Evolutionary conservation across 2,888 invertebrate genomes (phyloP).

Genomic region (Trissolcus brochymenae): DNA sequence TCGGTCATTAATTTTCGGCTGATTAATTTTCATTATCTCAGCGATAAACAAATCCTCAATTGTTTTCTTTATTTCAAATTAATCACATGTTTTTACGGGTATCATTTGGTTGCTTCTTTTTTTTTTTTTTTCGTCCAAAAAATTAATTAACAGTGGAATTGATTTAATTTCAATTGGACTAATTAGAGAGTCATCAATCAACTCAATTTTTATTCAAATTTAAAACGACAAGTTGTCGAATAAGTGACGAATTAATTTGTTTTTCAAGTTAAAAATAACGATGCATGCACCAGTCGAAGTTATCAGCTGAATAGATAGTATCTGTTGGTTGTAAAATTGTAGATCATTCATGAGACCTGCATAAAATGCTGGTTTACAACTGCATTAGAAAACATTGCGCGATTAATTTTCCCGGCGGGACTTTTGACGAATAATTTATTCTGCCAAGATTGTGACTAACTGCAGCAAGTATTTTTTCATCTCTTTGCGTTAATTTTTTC

Average conservation of each 20-base stretch:
- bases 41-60: too few species aligned
- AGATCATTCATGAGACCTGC: slow-evolving; percentile 19
- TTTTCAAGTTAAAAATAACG: background rate
- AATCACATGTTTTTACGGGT: too few species aligned
- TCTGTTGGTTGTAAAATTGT: slow-evolving; percentile 17
- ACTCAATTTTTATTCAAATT: too few species aligned
- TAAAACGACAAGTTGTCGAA: slow-evolving; percentile 9
- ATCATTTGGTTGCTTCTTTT: too few species aligned
- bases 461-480: slow-evolving; percentile 36
- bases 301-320: slow-evolving; percentile 23
- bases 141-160: too few species aligned
- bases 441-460: slow-evolving; percentile 19
- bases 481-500: slow-evolving; percentile 29
- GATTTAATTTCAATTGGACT: too few species aligned
- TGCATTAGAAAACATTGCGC: slow-evolving; percentile 37
- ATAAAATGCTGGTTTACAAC: slow-evolving; percentile 29
- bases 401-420: slow-evolving; percentile 36
- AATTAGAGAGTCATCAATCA: too few species aligned
- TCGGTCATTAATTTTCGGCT: too few species aligned
- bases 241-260: background rate
- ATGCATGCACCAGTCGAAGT: slow-evolving; percentile 1
- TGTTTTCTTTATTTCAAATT: too few species aligned
- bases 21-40: too few species aligned
- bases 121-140: too few species aligned
- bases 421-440: slow-evolving; percentile 30